Conservation (phyloP, 2,113 vertebrate species). For the Spea bombifrons region DNA sequence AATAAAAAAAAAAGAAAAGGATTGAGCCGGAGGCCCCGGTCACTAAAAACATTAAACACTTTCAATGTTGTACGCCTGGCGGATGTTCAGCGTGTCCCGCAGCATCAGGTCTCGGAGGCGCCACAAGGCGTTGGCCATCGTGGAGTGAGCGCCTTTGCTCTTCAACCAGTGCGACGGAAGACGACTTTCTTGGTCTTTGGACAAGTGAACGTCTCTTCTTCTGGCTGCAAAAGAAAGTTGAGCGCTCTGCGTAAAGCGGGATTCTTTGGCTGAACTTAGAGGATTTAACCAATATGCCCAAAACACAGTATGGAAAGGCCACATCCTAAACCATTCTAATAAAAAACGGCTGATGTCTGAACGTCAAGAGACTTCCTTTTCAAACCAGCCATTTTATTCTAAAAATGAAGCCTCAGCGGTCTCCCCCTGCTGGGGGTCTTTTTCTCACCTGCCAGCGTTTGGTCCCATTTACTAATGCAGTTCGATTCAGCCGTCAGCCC, state of each 20-base stretch:
- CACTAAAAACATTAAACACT: conserved; percentile 71
- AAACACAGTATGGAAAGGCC: no score
- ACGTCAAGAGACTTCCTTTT: no score
- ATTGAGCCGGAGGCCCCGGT: conserved; percentile 64
- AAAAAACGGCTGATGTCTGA: no score
- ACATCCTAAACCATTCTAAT: no score
- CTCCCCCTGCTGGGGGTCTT: no score
- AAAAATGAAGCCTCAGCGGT: no score
- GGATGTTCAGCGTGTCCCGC: conserved; percentile 90
- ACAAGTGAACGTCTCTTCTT: conserved; percentile 88
- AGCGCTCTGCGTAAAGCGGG: no score
- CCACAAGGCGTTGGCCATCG: conserved; percentile 96
- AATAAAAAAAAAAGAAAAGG: conserved; percentile 69
- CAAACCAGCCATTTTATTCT: no score
- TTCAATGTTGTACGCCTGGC: conserved; percentile 88
- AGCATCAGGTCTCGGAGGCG: conserved; percentile 96
- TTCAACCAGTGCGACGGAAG: conserved; percentile 96
- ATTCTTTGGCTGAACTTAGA: no score
- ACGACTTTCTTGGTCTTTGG: conserved; percentile 94
- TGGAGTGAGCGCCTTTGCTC: conserved; percentile 95
- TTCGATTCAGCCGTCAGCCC: conserved; percentile 89
- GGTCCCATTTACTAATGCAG: conserved; percentile 97
- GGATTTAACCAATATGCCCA: no score
- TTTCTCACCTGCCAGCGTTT: conserved; percentile 85
- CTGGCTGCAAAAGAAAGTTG: conserved; percentile 68